A percentile compares a stretch with the other conserved stretches of the same genome.
These are phyloP conservation scores for Promerops cafer DNA, from an alignment of 2,113 vertebrate species.

Conservation along the genomic window DNA sequence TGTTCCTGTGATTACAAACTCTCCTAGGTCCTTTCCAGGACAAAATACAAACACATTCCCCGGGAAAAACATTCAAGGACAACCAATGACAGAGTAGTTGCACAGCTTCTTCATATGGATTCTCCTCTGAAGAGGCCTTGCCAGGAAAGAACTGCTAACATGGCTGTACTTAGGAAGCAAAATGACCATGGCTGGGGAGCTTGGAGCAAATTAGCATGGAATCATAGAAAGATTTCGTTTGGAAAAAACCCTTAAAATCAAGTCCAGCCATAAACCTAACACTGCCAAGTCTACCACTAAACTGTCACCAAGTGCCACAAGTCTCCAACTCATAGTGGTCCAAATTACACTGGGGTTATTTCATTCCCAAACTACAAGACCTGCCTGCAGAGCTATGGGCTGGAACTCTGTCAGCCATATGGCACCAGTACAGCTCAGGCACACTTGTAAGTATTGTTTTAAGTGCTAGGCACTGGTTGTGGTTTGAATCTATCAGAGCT, in stretches of 20 bases:
- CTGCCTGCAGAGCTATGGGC: background rate
- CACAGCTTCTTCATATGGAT: background rate
- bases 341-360: background rate
- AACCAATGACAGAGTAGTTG: background rate
- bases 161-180: background rate
- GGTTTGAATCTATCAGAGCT: background rate
- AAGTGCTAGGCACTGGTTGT: background rate
- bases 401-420: background rate
- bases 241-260: background rate
- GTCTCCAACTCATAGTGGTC: background rate
- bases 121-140: background rate
- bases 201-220: background rate
- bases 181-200: background rate
- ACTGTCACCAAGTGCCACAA: fast-evolving
- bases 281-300: background rate
- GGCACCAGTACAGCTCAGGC: background rate
- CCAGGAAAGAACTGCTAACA: background rate
- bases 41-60: background rate
- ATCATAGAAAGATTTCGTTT: background rate
- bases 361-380: background rate
- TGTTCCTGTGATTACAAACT: background rate
- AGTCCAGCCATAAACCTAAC: background rate
- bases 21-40: background rate
- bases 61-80: background rate
- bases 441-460: background rate